Conservation (phyloP, 2,113 vertebrate genomes). For the Cercopithecus mona region DNA sequence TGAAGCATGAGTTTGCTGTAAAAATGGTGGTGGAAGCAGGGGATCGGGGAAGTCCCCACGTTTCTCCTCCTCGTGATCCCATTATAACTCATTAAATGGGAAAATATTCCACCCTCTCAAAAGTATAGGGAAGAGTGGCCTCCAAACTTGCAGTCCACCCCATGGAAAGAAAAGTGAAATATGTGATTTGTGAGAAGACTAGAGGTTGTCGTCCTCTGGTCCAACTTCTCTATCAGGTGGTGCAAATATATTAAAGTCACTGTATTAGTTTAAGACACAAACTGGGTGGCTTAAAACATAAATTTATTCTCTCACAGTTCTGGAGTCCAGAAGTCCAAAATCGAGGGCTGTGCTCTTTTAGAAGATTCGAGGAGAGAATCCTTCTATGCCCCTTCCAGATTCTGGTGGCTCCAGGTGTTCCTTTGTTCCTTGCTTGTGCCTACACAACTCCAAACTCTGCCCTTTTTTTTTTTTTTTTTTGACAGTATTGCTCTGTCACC, state of each 20-base stretch:
- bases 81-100: background rate
- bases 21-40: background rate
- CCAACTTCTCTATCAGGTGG: background rate
- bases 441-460: background rate
- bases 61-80: background rate
- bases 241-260: background rate
- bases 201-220: background rate
- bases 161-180: background rate
- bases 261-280: background rate
- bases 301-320: background rate
- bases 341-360: background rate
- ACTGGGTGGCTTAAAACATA: background rate
- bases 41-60: background rate
- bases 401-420: background rate
- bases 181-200: background rate
- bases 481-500: background rate
- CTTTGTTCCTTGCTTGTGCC: background rate
- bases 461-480: background rate
- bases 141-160: background rate
- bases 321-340: background rate
- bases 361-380: background rate
- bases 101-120: background rate
- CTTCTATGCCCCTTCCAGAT: background rate
- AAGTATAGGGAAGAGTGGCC: background rate
- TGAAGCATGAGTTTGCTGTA: background rate